Evolutionary conservation across 1,140 invertebrate genomes (phyloP), one percentile per base, ranked within the genome.

Genomic region (Rhopalosiphum maidis): DNA sequence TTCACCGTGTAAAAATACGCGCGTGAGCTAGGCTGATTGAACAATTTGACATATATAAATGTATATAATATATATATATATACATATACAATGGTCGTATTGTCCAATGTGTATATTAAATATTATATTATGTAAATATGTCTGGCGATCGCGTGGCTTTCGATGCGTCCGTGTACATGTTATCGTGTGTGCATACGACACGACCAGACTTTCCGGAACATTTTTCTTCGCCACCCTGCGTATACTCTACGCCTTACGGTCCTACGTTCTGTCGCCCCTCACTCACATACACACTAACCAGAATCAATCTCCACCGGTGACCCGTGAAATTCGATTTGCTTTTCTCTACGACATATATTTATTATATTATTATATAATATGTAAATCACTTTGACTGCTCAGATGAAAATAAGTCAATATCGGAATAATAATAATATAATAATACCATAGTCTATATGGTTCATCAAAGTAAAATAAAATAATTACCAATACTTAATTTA

Each of bases 311-410:
- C 8, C n/a, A 77, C 15, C 60, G 51, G 25, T 68, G 60, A 91
- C 90, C 55, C 55, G 55, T 46, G 90, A 91, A 91, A 91, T 91
- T 91, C 37, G 41, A 91, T 91, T 91, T n/a, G 8, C 21, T 91
- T 30, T 91, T 46, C 7, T 35, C 30, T 46, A 8, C 43, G 46
- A n/a, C n/a, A 77, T 77, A 77, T 35, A 77, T 77, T 30, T 86
- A 30, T 83, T 83, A 82, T 37, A 83, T 37, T 37, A 83, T 21
- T 51, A 83, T 18, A 86, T 86, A 46, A 46, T 43, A 43, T 82
- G 18, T 35, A 25, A 86, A 30, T 46, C 11, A 11, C 46, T 88
- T 51, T 6, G 1, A 22, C n/a, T n/a, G 60, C 46, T n/a, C 86
- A 35, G 1, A n/a, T n/a, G 30, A 9, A 41, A 21, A 77, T n/a